Percentiles rank a stretch among this genome's conserved stretches.
phyloP scores from a whole-genome alignment of 2,888 invertebrate genomes.

The Eulithis testata region DNA sequence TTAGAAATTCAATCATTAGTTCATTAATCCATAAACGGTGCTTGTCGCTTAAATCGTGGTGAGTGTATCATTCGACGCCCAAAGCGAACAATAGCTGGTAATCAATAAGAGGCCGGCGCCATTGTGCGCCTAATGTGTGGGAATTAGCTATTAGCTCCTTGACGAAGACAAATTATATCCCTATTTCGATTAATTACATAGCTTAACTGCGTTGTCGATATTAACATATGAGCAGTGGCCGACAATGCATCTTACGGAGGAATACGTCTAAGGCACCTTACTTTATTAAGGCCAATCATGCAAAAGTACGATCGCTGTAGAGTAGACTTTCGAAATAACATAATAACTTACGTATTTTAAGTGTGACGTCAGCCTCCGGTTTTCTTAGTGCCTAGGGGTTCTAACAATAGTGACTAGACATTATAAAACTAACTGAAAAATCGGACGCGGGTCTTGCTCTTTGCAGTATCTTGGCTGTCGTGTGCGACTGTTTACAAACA shows the following conservation, averaged over 20 bases:
- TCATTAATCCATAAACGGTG: conserved; percentile 67
- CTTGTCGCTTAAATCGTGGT: conserved; percentile 69
- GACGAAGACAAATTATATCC: conserved; percentile 83
- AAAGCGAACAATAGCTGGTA: conserved; percentile 78
- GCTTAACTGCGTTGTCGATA: conserved; percentile 76
- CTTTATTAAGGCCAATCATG: background rate
- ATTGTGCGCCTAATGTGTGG: conserved; percentile 82
- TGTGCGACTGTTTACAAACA: no score
- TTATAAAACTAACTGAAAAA: no score
- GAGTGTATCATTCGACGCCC: conserved; percentile 77
- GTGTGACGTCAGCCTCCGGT: no score
- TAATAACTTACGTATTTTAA: no score
- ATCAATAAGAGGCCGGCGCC: conserved; percentile 78
- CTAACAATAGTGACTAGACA: no score
- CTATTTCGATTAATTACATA: conserved; percentile 79
- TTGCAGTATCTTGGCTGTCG: no score
- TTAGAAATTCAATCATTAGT: conserved; percentile 54
- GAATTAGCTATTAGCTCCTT: conserved; percentile 82
- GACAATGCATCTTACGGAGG: conserved; percentile 39
- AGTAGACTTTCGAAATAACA: no score
- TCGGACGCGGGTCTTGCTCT: no score
- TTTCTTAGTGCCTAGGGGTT: no score
- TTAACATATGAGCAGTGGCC: conserved; percentile 55
- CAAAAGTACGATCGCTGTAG: no score
- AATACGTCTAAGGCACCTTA: conserved; percentile 8